Evolutionary conservation across 2,888 invertebrate species (phyloP), one percentile per base, ranked within the genome.

Genomic region (Cistogaster globosa): DNA sequence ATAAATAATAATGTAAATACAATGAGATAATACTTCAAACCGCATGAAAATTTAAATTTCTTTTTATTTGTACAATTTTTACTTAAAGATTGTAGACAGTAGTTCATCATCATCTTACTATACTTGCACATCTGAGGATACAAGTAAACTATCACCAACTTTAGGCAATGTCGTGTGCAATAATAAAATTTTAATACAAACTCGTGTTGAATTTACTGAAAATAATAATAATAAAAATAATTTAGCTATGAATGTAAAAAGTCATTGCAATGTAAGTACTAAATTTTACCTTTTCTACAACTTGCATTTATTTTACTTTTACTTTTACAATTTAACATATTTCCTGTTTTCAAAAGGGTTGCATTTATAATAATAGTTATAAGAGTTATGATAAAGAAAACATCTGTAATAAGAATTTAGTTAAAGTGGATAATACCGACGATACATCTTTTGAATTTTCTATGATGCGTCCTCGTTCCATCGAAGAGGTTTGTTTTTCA

Each of bases 91-190:
- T 58, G 83, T 89, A 86, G 92, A 92, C 63, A 91, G 90, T 67
- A 91, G 90, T 67, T 91, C 90, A 58, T 89, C 90, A 2, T 91
- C 92, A 0, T 93, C 93, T 2, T 93, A 92, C 86, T 90, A 92
- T 77, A 93, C 93, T 2, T 93, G 93, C 76, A 90, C 89, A 4
- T 93, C 93, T n/a, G 89, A 89, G 1, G 90, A 90, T 7, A 81
- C 88, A 1, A 92, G 89, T 80, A 91, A 91, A 86, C 84, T 86
- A 32, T 91, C 91, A 2, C 89, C 91, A 18, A 87, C 88, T 9
- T n/a, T 72, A 3, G 87, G 87, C 53, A 22, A 76, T n/a, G 51
- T 48, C 1, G 20, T 51, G 57, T 80, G 74, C 14, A 53, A 86
- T n/a, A 88, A 71, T 83, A 90, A 72, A 65, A 58, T 12, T 38